These are phyloP conservation scores for Orycteropus afer DNA, from an alignment of 2,113 vertebrate species.

Conservation along the genomic window DNA sequence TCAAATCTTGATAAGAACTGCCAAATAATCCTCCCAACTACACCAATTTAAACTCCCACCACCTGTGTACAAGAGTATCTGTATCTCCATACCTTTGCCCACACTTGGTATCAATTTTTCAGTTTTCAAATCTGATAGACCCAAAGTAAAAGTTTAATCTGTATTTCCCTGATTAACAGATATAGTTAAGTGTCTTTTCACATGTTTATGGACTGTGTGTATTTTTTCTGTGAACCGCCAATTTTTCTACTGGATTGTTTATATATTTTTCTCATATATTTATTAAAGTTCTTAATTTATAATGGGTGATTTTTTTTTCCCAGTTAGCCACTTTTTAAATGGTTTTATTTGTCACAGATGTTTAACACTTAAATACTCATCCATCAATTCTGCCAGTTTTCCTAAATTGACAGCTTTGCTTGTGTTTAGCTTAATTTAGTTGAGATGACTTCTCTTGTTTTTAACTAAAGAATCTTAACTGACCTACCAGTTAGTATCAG, in stretches of 20 bases:
- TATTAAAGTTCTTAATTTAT: background rate
- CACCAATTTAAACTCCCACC: background rate
- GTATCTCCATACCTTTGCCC: background rate
- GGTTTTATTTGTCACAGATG: background rate
- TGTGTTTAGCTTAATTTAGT: conserved; percentile 8
- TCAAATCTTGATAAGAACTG: background rate
- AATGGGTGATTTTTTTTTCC: background rate
- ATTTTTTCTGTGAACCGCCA: conserved; percentile 19
- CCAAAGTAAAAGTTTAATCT: conserved; percentile 37
- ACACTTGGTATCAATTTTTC: background rate
- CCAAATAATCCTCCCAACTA: background rate
- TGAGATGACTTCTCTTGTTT: conserved; percentile 4
- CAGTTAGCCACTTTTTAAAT: background rate
- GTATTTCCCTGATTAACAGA: background rate
- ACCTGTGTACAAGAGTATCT: background rate
- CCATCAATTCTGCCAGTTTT: conserved; percentile 16
- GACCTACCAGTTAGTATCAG: background rate
- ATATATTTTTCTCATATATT: conserved; percentile 36
- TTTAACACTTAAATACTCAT: conserved; percentile 42
- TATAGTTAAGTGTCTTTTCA: background rate
- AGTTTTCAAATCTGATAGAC: conserved; percentile 13
- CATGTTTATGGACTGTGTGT: background rate
- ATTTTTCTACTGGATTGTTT: conserved; percentile 9
- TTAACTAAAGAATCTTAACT: conserved; percentile 14
- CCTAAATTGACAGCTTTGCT: background rate